These are phyloP conservation scores for Pangasianodon gigas DNA, from an alignment of 2,113 vertebrate species.

Conservation along the genomic window DNA sequence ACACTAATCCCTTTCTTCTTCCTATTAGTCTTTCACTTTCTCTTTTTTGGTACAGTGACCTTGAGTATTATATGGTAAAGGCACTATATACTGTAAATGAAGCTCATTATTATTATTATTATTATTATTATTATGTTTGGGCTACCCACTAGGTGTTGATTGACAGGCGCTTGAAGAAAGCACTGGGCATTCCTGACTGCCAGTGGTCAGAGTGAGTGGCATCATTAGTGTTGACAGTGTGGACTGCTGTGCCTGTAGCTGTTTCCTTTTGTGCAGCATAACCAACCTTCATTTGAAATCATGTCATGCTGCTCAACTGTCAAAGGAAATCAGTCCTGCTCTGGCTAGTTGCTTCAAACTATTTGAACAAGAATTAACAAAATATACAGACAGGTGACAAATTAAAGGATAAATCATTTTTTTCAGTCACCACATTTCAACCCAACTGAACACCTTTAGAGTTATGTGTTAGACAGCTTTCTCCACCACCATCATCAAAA, in stretches of 20 bases:
- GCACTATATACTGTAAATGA: background rate
- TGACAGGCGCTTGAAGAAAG: constrained; percentile 5
- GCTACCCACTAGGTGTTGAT: background rate
- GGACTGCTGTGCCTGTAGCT: constrained; percentile 40
- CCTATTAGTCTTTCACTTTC: background rate
- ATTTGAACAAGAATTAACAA: background rate
- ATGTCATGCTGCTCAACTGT: constrained; percentile 40
- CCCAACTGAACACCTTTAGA: background rate
- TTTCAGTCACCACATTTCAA: background rate
- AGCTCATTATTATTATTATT: background rate
- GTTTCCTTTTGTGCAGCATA: background rate
- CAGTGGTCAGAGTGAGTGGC: constrained; percentile 25
- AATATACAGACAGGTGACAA: background rate
- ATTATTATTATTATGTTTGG: background rate
- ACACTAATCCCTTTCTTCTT: background rate
- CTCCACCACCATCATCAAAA: background rate
- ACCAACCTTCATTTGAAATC: constrained; percentile 28
- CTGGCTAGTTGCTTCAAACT: background rate
- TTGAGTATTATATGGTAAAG: background rate
- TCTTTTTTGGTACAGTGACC: background rate
- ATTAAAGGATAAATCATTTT: background rate
- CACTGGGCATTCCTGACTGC: background rate
- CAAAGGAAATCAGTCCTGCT: constrained; percentile 32
- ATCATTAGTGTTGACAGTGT: constrained; percentile 49
- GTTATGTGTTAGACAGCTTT: background rate